Conservation (phyloP, 2,113 vertebrate species). For the Calonectris borealis region DNA sequence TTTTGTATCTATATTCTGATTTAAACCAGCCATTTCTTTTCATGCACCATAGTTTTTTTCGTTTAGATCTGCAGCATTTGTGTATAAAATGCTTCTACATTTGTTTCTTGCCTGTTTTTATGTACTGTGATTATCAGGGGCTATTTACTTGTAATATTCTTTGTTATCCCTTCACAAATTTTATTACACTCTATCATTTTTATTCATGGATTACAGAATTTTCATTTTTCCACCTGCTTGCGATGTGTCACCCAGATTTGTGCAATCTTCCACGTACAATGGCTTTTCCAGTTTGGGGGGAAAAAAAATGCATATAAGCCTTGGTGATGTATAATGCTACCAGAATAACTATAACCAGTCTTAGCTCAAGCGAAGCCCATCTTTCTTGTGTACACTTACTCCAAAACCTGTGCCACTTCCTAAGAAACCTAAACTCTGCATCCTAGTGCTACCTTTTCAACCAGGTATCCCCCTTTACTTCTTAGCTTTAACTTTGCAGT, state of each 20-base stretch:
- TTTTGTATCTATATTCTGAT: not conserved
- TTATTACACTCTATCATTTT: not conserved
- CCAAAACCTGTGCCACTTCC: not conserved
- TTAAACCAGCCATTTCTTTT: not conserved
- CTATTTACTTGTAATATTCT: not conserved
- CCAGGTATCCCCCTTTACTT: not conserved
- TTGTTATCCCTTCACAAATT: not conserved
- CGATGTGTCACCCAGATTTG: not conserved
- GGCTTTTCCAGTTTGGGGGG: not conserved
- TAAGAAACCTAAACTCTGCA: not conserved
- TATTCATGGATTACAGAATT: not conserved
- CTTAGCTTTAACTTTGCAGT: not conserved
- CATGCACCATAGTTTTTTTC: not conserved
- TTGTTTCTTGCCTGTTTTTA: not conserved
- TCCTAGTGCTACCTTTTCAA: not conserved
- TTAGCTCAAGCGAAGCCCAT: not conserved
- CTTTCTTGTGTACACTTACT: not conserved
- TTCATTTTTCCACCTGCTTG: not conserved
- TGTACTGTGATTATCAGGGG: not conserved
- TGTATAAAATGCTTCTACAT: not conserved
- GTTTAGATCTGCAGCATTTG: not conserved
- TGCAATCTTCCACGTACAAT: not conserved
- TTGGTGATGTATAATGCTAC: not conserved
- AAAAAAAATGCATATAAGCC: not conserved
- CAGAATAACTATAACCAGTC: not conserved